phyloP scores from a whole-genome alignment of 1,140 invertebrate species.

The Ostrea edulis region DNA sequence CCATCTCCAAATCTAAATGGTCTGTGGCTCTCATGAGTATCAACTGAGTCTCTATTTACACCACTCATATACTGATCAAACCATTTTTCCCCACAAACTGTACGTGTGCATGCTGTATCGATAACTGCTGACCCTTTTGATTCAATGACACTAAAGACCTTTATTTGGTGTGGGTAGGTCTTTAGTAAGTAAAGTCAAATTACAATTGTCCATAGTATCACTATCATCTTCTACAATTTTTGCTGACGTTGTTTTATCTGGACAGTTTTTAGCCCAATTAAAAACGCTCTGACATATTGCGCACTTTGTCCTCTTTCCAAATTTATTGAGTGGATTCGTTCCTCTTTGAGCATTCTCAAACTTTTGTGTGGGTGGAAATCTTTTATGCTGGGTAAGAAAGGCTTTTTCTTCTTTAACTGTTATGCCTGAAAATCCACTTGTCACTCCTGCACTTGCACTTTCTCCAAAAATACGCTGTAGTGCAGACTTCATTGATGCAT shows the following conservation, averaged over 20 bases:
- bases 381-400: slow-evolving; percentile 33
- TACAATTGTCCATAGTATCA: slow-evolving; percentile 44
- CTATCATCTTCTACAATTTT: background rate
- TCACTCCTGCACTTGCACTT: background rate
- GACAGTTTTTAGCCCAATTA: slow-evolving; percentile 49
- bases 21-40: background rate
- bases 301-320: slow-evolving; percentile 46
- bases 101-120: slow-evolving; percentile 52
- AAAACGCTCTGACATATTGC: slow-evolving; percentile 42
- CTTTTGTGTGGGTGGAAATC: no score
- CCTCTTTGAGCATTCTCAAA: background rate
- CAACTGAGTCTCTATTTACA: background rate
- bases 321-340: slow-evolving; percentile 52
- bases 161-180: background rate
- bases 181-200: slow-evolving; percentile 52
- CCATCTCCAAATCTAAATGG: slow-evolving; percentile 61
- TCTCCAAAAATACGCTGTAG: slow-evolving; percentile 51
- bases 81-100: slow-evolving; percentile 52
- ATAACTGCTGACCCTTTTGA: slow-evolving; percentile 48
- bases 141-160: slow-evolving; percentile 55
- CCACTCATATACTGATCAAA: slow-evolving; percentile 41
- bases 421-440: no score
- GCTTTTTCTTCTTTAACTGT: slow-evolving; percentile 29
- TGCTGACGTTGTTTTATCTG: slow-evolving; percentile 30
- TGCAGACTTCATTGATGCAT: slow-evolving; percentile 50